Base-by-base conservation (phyloP, 35 echinoderm and acorn worm genomes). In the Stichopus chloronotus region DNA sequence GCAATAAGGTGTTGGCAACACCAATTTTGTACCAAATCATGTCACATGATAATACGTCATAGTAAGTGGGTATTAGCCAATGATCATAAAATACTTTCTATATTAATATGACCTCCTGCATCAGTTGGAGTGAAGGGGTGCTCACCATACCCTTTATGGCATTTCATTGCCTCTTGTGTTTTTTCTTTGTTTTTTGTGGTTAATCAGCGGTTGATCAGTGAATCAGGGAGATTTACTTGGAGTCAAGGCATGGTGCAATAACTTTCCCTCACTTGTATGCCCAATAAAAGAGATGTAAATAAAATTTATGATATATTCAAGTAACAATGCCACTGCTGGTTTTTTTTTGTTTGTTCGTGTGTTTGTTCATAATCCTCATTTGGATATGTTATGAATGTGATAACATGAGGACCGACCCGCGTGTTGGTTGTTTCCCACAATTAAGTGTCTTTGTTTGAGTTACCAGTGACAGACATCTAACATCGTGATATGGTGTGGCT, bases 231-330 rank as follows among this genome's bases (percentile, higher is more conserved):
- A 65, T 65, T 65, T 65, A 65, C 61, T 65, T 43, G 30, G 30
- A 43, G 61, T 19, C 4, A 8, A 65, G 61, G 9, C 61, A 65
- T 17, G 61, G 61, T 65, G 61, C 61, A 65, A 65, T 65, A 65
- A 65, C 61, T 65, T 19, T 65, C 19, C 61, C 61, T 65, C 3
- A 43, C 30, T 43, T 43, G 30, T 65, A 65, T 14, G 61, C 61
- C 19, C 61, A 65, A 65, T 65, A 43, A 43, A 65, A 11, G 11
- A 65, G 61, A 65, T 65, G 61, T 65, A 65, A 65, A 65, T 65
- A 65, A 65, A 65, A 65, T 65, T 65, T 65, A 65, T 65, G 61
- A 65, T 65, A 65, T 65, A 65, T 65, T 65, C 61, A 14, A 65
- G 5, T 65, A 65, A 65, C 30, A 43, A 43, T 43, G 30, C 30